Conservation (phyloP, 1,140 invertebrate species). For the Helicorthomorpha holstii region DNA sequence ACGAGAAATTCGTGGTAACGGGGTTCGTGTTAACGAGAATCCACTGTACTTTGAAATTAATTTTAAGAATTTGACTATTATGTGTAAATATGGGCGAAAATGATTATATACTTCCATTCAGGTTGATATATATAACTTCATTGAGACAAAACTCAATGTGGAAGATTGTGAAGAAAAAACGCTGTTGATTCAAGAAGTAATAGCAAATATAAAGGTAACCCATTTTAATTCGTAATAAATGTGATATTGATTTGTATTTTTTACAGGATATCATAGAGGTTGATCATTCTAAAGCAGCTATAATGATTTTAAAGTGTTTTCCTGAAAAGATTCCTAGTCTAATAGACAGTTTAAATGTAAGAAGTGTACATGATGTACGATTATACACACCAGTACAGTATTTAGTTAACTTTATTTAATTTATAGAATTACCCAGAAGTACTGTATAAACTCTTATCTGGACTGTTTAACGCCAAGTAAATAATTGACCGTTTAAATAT, state of each 20-base stretch:
- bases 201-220: no score
- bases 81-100: conserved; percentile 9
- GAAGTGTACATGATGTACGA: background rate
- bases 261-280: background rate
- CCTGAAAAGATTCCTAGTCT: background rate
- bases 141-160: conserved; percentile 15
- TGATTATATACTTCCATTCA: conserved; percentile 11
- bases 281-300: background rate
- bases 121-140: conserved; percentile 19
- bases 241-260: background rate
- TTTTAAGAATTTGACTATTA: conserved; percentile 11
- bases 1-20: no score
- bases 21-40: no score
- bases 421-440: conserved; percentile 26
- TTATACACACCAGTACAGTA: background rate
- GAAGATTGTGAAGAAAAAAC: no score
- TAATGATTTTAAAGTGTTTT: background rate
- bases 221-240: background rate
- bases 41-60: no score
- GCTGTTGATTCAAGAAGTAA: no score
- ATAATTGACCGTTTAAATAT: background rate
- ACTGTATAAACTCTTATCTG: conserved; percentile 41
- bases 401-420: conserved; percentile 19
- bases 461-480: conserved; percentile 36
- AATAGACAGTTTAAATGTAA: background rate